Evolutionary conservation across 2,888 invertebrate species (phyloP).

Genomic region (Graphium colonna): DNA sequence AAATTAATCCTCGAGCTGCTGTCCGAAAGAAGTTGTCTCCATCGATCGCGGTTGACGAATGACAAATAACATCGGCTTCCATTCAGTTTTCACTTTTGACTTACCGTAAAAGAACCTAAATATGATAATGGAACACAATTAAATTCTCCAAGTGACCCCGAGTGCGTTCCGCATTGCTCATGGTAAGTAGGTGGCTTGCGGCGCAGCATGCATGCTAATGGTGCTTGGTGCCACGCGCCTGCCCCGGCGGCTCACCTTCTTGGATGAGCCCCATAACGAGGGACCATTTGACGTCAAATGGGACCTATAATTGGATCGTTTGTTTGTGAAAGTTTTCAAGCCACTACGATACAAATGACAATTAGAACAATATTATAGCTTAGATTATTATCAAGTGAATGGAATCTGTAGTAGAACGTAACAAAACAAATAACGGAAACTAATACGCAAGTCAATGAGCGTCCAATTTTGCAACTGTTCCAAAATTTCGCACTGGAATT

Average conservation of each 20-base stretch:
- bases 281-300: constrained; percentile 59
- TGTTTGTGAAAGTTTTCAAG: constrained; percentile 64
- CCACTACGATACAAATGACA: constrained; percentile 32
- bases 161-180: constrained; percentile 74
- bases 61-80: constrained; percentile 59
- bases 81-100: constrained; percentile 79
- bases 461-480: constrained; percentile 26
- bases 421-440: constrained; percentile 1
- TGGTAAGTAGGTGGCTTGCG: constrained; percentile 67
- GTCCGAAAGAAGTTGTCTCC: constrained; percentile 65
- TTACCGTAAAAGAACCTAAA: constrained; percentile 78
- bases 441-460: constrained; percentile 14
- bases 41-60: constrained; percentile 74
- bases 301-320: constrained; percentile 62
- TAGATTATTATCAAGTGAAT: background rate
- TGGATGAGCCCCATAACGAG: constrained; percentile 59
- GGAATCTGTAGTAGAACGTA: background rate
- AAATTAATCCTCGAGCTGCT: constrained; percentile 46
- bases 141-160: constrained; percentile 73
- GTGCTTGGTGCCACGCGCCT: constrained; percentile 39
- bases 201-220: constrained; percentile 66
- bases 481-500: constrained; percentile 23
- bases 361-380: background rate
- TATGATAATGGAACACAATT: constrained; percentile 80
- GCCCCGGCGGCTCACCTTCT: constrained; percentile 45